phyloP scores from a whole-genome alignment of 2,888 invertebrate genomes.

The Acanthosepion esculentum region DNA sequence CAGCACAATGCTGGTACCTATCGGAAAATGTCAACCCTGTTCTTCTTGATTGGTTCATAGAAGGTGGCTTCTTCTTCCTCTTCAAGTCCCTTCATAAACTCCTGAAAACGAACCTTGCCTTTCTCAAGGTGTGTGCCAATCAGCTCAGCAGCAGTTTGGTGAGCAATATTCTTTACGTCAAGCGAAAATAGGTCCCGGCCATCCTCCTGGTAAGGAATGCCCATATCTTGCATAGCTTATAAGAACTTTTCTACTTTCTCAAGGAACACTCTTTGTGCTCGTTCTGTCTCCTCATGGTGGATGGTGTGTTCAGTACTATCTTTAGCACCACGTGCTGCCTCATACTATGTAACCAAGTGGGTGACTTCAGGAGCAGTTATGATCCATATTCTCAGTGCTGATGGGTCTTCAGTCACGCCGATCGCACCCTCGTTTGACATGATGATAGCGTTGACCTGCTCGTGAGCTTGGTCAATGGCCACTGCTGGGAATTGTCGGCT shows the following conservation, averaged over 20 bases:
- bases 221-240: constrained; percentile 53
- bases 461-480: constrained; percentile 58
- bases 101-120: neutral
- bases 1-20: constrained; percentile 50
- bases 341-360: neutral
- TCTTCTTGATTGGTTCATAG: constrained; percentile 55
- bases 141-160: constrained; percentile 49
- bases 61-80: constrained; percentile 49
- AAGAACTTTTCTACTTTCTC: constrained; percentile 49
- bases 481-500: constrained; percentile 52
- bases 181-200: constrained; percentile 51
- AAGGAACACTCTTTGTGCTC: constrained; percentile 50
- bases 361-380: neutral
- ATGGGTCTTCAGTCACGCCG: neutral
- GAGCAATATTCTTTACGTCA: constrained; percentile 53
- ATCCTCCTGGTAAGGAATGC: constrained; percentile 55
- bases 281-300: constrained; percentile 50
- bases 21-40: constrained; percentile 52
- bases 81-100: constrained; percentile 44
- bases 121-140: constrained; percentile 48
- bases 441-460: constrained; percentile 49
- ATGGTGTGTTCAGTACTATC: neutral
- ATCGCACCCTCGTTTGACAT: constrained; percentile 57
- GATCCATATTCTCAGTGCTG: no score
- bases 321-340: neutral